Conservation (phyloP, 2,888 invertebrate genomes). For the Scrobipalpa costella region DNA sequence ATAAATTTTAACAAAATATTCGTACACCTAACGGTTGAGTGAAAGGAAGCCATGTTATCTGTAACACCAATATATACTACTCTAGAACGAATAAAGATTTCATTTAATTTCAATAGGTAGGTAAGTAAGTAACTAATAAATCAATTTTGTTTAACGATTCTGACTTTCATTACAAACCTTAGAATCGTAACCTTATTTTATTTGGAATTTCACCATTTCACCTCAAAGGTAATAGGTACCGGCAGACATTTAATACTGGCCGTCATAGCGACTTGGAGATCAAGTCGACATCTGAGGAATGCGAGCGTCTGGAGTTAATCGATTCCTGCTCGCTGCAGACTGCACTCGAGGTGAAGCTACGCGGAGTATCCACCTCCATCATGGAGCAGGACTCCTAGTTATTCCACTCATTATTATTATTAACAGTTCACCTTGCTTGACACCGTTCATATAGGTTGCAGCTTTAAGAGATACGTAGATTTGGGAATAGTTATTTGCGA, state of each 20-base stretch:
- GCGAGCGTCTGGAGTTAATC: conserved; percentile 59
- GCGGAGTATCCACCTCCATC: conserved; percentile 36
- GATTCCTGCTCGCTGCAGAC: conserved; percentile 53
- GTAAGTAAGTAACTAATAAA: conserved; percentile 40
- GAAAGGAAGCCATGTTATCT: no score
- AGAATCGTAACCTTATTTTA: background rate
- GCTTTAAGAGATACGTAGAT: no score
- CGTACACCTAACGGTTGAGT: no score
- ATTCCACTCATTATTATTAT: background rate
- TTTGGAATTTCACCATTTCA: no score
- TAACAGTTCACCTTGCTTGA: no score
- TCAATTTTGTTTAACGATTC: conserved; percentile 27
- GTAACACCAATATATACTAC: no score
- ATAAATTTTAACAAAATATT: no score
- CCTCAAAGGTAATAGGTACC: background rate
- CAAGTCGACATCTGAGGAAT: conserved; percentile 12
- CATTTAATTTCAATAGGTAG: no score
- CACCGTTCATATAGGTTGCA: no score
- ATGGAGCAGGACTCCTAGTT: background rate
- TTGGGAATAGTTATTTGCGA: no score
- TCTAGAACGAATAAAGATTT: no score
- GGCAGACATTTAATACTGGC: conserved; percentile 12
- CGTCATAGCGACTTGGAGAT: conserved; percentile 10
- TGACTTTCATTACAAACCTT: background rate
- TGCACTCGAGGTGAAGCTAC: conserved; percentile 54